phyloP scores from a whole-genome alignment of 2,113 vertebrate genomes.

The Crotalus tigris region DNA sequence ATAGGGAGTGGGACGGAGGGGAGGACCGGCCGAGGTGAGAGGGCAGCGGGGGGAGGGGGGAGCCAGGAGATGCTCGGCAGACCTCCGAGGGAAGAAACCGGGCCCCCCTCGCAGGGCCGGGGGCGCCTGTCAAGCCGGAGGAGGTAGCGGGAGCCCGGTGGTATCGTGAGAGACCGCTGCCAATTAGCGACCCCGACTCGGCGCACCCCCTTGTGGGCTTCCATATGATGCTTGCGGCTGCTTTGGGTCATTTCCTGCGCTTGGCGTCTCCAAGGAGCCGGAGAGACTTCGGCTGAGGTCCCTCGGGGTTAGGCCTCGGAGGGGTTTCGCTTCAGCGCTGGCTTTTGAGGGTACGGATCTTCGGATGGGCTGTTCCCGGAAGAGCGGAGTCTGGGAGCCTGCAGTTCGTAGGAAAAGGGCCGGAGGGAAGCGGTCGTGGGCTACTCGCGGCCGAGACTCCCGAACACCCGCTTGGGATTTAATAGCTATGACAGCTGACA shows the following conservation, averaged over 20 bases:
- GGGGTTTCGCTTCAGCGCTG: background rate
- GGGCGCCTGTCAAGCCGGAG: background rate
- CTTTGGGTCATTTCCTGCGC: background rate
- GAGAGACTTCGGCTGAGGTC: background rate
- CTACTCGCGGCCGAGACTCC: background rate
- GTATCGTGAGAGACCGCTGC: background rate
- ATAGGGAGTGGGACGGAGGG: background rate
- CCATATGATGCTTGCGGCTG: background rate
- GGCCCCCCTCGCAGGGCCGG: background rate
- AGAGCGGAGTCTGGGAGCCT: background rate
- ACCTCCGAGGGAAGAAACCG: background rate
- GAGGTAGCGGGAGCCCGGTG: background rate
- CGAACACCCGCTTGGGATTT: background rate
- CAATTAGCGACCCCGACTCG: background rate
- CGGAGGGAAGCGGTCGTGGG: background rate
- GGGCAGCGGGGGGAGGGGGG: background rate
- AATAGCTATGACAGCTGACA: constrained; percentile 17
- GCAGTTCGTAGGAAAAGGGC: background rate
- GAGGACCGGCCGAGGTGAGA: background rate
- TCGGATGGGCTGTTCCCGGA: background rate
- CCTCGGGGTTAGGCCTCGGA: background rate
- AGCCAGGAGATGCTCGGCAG: background rate
- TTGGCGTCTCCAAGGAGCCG: background rate
- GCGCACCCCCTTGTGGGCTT: background rate
- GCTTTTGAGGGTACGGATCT: background rate